phyloP scores from a whole-genome alignment of 2,888 invertebrate genomes.

The Ichneumoninae sp. region DNA sequence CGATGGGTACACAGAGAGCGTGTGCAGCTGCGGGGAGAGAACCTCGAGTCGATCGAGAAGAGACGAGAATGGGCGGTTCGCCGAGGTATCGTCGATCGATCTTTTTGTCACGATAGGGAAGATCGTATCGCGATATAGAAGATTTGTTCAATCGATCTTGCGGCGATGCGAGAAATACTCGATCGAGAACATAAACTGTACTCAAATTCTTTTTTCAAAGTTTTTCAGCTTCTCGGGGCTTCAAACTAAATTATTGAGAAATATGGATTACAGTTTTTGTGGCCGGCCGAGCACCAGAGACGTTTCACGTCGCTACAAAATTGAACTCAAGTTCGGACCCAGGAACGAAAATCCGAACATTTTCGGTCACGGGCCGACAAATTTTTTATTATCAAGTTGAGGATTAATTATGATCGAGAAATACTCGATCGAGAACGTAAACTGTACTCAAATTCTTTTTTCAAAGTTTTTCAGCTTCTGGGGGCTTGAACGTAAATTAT shows the following conservation, averaged over 20 bases:
- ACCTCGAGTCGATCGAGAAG: slow-evolving; percentile 62
- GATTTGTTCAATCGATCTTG: neutral
- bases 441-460: too few species aligned
- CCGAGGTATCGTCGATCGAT: slow-evolving; percentile 74
- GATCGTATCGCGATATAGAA: neutral
- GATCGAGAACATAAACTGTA: too few species aligned
- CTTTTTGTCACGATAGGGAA: slow-evolving; percentile 64
- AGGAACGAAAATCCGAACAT: neutral
- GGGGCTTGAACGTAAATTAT: too few species aligned
- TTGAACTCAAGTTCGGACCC: neutral
- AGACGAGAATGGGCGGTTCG: slow-evolving; percentile 67
- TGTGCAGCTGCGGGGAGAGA: slow-evolving; percentile 26
- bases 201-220: too few species aligned
- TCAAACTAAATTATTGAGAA: too few species aligned
- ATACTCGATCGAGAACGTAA: neutral
- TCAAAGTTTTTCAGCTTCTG: too few species aligned
- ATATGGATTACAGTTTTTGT: too few species aligned
- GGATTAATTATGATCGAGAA: neutral
- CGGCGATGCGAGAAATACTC: neutral
- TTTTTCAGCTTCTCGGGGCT: too few species aligned
- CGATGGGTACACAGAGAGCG: neutral
- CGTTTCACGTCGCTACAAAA: too few species aligned
- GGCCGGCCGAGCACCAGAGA: too few species aligned
- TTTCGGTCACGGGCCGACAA: neutral
- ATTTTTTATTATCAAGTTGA: neutral